phyloP scores from a whole-genome alignment of 2,888 invertebrate genomes.

The Rotaria magnacalcarata region DNA sequence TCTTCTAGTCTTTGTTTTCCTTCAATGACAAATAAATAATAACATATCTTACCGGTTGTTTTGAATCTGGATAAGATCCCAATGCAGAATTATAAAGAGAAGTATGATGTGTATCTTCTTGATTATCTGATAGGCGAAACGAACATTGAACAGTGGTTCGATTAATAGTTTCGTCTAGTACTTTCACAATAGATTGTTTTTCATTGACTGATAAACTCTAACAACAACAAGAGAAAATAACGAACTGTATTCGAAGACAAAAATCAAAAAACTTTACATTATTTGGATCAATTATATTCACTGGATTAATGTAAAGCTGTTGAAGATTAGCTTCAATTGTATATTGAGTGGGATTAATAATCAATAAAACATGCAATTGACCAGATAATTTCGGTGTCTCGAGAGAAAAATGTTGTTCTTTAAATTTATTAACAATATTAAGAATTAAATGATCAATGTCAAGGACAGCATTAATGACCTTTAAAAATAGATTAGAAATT shows the following conservation, averaged over 20 bases:
- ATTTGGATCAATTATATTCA: conserved; percentile 2
- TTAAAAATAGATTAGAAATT: not conserved
- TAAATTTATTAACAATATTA: not conserved
- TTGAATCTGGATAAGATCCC: not conserved
- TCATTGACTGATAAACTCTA: not conserved
- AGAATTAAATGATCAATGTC: not conserved
- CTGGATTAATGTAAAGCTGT: not conserved
- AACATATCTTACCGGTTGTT: not conserved
- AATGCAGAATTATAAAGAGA: not conserved
- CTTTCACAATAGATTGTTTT: not conserved
- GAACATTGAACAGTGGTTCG: not conserved
- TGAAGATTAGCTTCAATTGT: conserved; percentile 11
- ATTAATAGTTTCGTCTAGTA: not conserved
- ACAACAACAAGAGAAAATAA: not conserved
- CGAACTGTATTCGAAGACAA: not conserved
- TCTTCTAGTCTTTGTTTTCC: no score
- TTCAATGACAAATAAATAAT: no score
- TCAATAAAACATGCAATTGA: not conserved
- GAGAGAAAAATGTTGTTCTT: conserved; percentile 1
- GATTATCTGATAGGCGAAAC: conserved; percentile 11
- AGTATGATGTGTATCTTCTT: not conserved
- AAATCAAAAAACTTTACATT: not conserved
- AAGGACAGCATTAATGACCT: not conserved
- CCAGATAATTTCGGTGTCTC: not conserved
- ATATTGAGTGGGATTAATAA: conserved; percentile 9